Base-by-base conservation (phyloP, 64 coral and sea anemone species). In the Astreopora myriophthalma region DNA sequence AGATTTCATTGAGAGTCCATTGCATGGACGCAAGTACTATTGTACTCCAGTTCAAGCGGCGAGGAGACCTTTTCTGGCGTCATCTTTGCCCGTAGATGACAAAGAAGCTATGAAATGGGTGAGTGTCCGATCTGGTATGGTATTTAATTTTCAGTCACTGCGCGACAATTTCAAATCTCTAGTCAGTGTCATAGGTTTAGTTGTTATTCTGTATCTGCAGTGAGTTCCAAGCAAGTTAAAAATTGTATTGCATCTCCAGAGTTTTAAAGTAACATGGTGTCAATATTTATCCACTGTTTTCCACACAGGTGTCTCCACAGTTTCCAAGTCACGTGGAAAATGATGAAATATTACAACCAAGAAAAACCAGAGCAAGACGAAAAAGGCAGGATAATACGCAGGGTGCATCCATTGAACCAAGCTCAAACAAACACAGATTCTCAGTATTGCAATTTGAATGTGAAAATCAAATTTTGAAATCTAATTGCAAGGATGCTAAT, bases 31-130 rank as follows among this genome's bases (percentile, higher is more conserved):
- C 5, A 96, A 94, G 57, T 88, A 91, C 57, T 96, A 94, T 32
- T 80, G 87, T 34, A 96, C 95, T 61, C 95, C 95, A 52, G 95
- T 96, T 14, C 91, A 96, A 94, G 95, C 95, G 10, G 95, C 95
- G 24, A 93, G 95, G 79, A 96, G 93, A 25, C 95, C 95, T 17
- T 94, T 78, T 90, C 8, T 96, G 51, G 95, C 95, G 8, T 87
- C 91, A 9, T 85, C 88, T 74, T 44, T 96, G 24, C 35, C 95
- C 14, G 87, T 96, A 8, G 95, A 96, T 30, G 80, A 96, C 48
- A 75, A 94, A 60, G 33, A 90, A 13, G 75, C 91, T 16, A 64
- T 63, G 23, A 96, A 96, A 86, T 96, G 95, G 95, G 95, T 96
- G 93, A 73, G 77, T 19, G 5, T 3, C 5, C 31, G 27, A n/a